These are phyloP conservation scores for Ligdia adustata DNA, from an alignment of 2,888 invertebrate genomes.

Conservation along the genomic window DNA sequence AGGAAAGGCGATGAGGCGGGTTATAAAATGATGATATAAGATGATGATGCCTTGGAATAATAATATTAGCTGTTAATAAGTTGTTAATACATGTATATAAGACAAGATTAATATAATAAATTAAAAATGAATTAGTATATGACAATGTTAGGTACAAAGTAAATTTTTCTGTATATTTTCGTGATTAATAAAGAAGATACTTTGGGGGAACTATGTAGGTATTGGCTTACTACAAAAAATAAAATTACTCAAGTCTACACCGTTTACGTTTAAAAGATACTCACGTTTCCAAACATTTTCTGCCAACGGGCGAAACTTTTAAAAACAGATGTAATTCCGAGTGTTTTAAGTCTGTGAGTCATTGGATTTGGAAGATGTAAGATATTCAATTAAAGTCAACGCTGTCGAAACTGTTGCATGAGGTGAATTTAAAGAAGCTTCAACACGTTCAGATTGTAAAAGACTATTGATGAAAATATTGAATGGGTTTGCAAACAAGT, in stretches of 20 bases:
- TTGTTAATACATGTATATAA: too few relatives aligned
- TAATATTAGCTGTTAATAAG: too few relatives aligned
- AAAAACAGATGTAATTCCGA: conserved; percentile 10
- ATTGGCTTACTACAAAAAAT: too few relatives aligned
- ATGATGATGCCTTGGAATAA: conserved; percentile 3
- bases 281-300: conserved; percentile 8
- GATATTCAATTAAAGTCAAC: conserved; percentile 18
- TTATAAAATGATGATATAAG: conserved; percentile 10
- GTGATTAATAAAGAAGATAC: too few relatives aligned
- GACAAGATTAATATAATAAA: too few relatives aligned
- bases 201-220: too few relatives aligned
- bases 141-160: too few relatives aligned
- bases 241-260: too few relatives aligned
- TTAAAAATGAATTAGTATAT: too few relatives aligned
- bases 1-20: conserved; percentile 12
- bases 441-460: not conserved
- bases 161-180: too few relatives aligned
- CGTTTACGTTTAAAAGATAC: too few relatives aligned
- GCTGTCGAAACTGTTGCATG: conserved; percentile 13
- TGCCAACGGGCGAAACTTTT: too few relatives aligned
- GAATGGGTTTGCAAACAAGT: not conserved
- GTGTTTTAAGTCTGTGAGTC: conserved; percentile 8
- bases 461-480: not conserved
- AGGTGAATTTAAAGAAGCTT: conserved; percentile 13
- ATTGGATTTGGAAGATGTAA: conserved; percentile 4